phyloP scores from a whole-genome alignment of 1,140 invertebrate genomes.

The Drosophila ambigua region DNA sequence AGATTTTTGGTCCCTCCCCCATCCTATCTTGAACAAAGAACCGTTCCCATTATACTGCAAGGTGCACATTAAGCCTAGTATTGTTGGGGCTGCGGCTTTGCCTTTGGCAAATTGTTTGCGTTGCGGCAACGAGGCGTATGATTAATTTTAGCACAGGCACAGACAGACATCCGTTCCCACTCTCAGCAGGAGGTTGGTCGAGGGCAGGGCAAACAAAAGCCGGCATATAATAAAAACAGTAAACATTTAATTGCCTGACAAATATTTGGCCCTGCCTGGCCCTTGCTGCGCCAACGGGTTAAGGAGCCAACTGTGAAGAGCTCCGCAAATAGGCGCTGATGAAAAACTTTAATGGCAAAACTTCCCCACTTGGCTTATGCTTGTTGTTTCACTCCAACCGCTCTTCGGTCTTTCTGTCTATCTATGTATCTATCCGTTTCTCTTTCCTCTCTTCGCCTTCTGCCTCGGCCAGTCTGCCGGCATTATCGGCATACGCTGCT shows the following conservation, averaged over 20 bases:
- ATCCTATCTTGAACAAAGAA: neutral
- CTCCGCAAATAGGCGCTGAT: slow-evolving; percentile 51
- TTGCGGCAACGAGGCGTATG: slow-evolving; percentile 63
- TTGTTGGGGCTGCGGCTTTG: slow-evolving; percentile 23
- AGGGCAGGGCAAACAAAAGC: slow-evolving; percentile 29
- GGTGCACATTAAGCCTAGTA: slow-evolving; percentile 29
- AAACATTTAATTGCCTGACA: slow-evolving; percentile 72
- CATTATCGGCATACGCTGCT: slow-evolving; percentile 71
- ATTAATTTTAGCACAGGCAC: slow-evolving; percentile 57
- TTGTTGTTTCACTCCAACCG: neutral
- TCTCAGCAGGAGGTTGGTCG: slow-evolving; percentile 6
- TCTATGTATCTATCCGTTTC: neutral
- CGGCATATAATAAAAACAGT: slow-evolving; percentile 61
- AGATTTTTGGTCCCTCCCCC: slow-evolving; percentile 11
- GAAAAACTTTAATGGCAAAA: slow-evolving; percentile 65
- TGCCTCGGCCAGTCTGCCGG: slow-evolving; percentile 27
- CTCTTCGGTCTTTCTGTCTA: neutral
- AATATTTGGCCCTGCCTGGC: slow-evolving; percentile 57
- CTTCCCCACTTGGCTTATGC: slow-evolving; percentile 42
- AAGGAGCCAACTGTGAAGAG: slow-evolving; percentile 48
- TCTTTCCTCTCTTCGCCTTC: slow-evolving; percentile 9
- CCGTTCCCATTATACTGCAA: slow-evolving; percentile 6
- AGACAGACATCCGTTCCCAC: slow-evolving; percentile 8
- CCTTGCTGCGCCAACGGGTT: slow-evolving; percentile 44
- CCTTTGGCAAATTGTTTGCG: slow-evolving; percentile 47